Conservation (phyloP, 1,140 invertebrate genomes). For the Apis florea region DNA sequence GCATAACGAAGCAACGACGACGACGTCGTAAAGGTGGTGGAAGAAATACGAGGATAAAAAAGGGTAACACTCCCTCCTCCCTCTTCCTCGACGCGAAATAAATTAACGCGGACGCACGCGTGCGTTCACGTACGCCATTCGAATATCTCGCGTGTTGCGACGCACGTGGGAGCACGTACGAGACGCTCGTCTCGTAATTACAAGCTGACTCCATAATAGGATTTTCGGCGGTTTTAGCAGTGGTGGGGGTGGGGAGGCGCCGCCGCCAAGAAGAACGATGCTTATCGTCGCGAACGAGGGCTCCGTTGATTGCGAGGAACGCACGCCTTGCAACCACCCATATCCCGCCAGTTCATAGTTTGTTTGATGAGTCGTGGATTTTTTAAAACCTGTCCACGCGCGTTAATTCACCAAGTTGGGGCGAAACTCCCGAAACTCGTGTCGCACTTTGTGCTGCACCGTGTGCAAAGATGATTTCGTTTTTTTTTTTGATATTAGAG, state of each 20-base stretch:
- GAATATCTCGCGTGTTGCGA: constrained; percentile 25
- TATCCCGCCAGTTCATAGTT: neutral
- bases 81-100: neutral
- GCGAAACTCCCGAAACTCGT: neutral
- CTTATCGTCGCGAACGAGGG: constrained; percentile 16
- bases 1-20: neutral
- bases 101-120: constrained; percentile 31
- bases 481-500: too few relatives aligned
- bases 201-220: constrained; percentile 55
- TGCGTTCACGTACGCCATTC: constrained; percentile 5
- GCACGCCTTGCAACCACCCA: too few relatives aligned
- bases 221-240: constrained; percentile 58
- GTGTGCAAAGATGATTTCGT: too few relatives aligned
- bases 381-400: neutral
- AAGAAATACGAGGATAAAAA: neutral
- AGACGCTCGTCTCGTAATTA: constrained; percentile 51
- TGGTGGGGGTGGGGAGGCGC: too few relatives aligned
- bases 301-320: constrained; percentile 18
- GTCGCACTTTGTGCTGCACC: too few relatives aligned
- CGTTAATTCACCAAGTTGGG: neutral
- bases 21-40: constrained; percentile 21
- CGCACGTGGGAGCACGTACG: constrained; percentile 53
- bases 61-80: neutral
- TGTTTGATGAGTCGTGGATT: neutral
- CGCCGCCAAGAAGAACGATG: constrained; percentile 36